phyloP scores from a whole-genome alignment of 2,113 vertebrate species.

The Hirundichthys speculiger region DNA sequence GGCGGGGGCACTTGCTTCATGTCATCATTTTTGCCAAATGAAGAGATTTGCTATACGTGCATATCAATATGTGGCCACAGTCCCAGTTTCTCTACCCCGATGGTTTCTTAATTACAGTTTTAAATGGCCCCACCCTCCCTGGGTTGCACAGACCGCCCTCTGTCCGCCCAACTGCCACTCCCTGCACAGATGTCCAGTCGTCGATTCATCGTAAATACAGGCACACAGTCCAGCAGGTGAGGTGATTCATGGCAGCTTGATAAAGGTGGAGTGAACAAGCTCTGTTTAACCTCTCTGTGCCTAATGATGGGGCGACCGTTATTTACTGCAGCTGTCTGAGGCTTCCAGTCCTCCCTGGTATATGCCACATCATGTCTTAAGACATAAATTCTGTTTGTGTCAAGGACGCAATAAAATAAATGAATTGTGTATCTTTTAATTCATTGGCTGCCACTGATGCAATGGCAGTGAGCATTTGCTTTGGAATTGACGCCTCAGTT shows the following conservation, averaged over 20 bases:
- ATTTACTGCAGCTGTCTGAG: conserved; percentile 54
- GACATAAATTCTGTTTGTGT: neutral
- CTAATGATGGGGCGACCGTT: conserved; percentile 55
- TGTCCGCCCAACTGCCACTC: conserved; percentile 64
- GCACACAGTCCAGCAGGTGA: conserved; percentile 50
- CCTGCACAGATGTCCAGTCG: conserved; percentile 51
- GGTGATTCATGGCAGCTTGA: conserved; percentile 62
- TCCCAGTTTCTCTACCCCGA: neutral
- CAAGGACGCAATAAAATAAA: neutral
- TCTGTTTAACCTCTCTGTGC: conserved; percentile 62
- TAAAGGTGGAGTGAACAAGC: conserved; percentile 52
- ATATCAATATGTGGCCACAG: conserved; percentile 2
- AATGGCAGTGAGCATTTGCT: no score
- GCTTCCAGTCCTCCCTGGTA: neutral
- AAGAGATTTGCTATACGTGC: neutral
- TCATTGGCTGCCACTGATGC: no score
- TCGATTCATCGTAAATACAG: conserved; percentile 31
- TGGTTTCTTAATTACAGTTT: conserved; percentile 67
- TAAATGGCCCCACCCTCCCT: conserved; percentile 56
- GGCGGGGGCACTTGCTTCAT: neutral
- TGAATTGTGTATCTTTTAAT: no score
- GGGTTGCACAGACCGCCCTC: conserved; percentile 60
- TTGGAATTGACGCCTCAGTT: no score
- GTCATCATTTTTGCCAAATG: conserved; percentile 2
- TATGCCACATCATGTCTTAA: no score